Conservation (phyloP, 1,140 invertebrate genomes). For the Bombus terrestris region DNA sequence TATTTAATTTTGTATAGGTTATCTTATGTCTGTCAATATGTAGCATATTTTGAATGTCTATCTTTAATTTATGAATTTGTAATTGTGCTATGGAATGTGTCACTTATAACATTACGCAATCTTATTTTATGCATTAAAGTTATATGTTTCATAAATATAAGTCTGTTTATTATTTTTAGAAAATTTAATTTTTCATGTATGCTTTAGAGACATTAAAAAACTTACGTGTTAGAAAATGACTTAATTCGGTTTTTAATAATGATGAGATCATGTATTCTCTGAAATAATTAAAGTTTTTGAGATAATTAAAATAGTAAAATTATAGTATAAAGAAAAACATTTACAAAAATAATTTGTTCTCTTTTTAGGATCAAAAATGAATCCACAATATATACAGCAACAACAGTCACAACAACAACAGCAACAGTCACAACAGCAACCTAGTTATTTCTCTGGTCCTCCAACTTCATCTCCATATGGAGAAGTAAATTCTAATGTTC, state of each 20-base stretch:
- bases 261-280: neutral
- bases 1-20: constrained; percentile 51
- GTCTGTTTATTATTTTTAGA: neutral
- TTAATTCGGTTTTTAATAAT: neutral
- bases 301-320: neutral
- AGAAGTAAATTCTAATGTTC: constrained; percentile 68
- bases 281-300: neutral
- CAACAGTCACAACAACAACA: constrained; percentile 68
- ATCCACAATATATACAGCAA: constrained; percentile 75
- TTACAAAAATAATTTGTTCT: constrained; percentile 7
- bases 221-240: neutral
- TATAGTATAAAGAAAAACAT: neutral
- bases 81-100: neutral
- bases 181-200: neutral
- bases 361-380: constrained; percentile 66
- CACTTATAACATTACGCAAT: neutral
- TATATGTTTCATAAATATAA: neutral
- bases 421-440: constrained; percentile 62
- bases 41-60: constrained; percentile 38
- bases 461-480: constrained; percentile 59
- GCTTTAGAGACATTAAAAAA: neutral
- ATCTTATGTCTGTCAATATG: constrained; percentile 41
- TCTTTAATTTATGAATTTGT: constrained; percentile 5
- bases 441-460: constrained; percentile 59
- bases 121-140: neutral